These are phyloP conservation scores for Callosobruchus maculatus DNA, from an alignment of 2,888 invertebrate genomes.

Conservation along the genomic window DNA sequence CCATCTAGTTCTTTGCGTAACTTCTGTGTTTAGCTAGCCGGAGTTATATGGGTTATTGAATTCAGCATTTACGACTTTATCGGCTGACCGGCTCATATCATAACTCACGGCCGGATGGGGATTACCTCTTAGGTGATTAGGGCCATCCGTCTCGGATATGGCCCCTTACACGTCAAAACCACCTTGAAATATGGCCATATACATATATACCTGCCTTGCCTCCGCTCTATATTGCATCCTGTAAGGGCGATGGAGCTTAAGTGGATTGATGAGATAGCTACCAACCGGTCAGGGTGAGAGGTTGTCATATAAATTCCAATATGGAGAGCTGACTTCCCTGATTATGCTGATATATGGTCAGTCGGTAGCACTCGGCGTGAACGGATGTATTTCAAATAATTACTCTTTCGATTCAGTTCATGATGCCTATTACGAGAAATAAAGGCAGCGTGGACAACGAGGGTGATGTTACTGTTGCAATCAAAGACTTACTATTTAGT, in stretches of 20 bases:
- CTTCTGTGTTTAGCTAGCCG: conserved; percentile 13
- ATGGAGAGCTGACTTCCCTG: background rate
- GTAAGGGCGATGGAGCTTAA: background rate
- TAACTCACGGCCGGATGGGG: conserved; percentile 46
- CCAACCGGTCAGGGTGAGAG: background rate
- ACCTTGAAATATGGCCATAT: conserved; percentile 35
- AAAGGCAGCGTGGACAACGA: no score
- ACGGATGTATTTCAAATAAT: no score
- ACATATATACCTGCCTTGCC: conserved; percentile 6
- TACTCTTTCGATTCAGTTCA: no score
- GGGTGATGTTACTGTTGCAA: no score
- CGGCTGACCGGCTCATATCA: conserved; percentile 46
- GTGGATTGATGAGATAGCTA: background rate
- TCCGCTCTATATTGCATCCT: background rate
- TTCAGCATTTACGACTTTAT: conserved; percentile 46
- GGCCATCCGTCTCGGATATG: conserved; percentile 47
- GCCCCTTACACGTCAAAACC: conserved; percentile 34
- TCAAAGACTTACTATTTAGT: no score
- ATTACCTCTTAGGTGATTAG: conserved; percentile 51
- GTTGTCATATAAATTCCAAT: background rate
- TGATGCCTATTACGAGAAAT: no score
- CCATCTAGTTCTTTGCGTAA: background rate
- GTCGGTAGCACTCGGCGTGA: no score
- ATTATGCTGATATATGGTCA: background rate
- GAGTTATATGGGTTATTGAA: conserved; percentile 47